A percentile compares a stretch with the other conserved stretches of the same genome.
Evolutionary conservation across 2,888 invertebrate species (phyloP).

Genomic region (Agonopterix alstromeriana): DNA sequence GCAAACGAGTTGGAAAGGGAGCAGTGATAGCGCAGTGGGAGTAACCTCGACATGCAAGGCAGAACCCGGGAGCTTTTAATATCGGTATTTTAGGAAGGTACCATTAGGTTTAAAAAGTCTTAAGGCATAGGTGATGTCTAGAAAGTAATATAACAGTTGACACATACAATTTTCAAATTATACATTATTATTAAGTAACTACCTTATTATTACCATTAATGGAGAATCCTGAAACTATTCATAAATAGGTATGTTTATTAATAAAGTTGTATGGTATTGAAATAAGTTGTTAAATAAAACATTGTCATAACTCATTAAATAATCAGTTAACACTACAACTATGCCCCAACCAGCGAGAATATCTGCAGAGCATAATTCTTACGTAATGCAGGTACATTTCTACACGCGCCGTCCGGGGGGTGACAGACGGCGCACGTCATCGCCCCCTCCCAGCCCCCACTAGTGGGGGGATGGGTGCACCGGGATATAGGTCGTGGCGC

Average conservation of each 20-base stretch:
- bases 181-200: too few relatives aligned
- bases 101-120: too few relatives aligned
- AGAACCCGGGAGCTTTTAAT: neutral
- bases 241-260: too few relatives aligned
- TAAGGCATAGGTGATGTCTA: too few relatives aligned
- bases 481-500: conserved; percentile 63
- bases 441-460: conserved; percentile 15
- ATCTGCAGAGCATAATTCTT: conserved; percentile 46
- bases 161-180: too few relatives aligned
- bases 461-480: conserved; percentile 17
- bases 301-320: too few relatives aligned
- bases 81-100: neutral
- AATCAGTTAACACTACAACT: too few relatives aligned
- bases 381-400: conserved; percentile 51
- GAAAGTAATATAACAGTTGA: too few relatives aligned
- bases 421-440: conserved; percentile 38
- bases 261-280: too few relatives aligned
- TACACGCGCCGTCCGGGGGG: conserved; percentile 16
- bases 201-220: too few relatives aligned
- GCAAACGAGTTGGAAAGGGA: neutral
- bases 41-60: neutral
- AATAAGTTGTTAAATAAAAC: too few relatives aligned
- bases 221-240: too few relatives aligned
- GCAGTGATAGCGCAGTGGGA: neutral
- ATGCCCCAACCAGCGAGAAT: conserved; percentile 7